Evolutionary conservation across 1,140 invertebrate genomes (phyloP), one percentile per base, ranked within the genome.

Genomic region (Copidosoma floridanum): DNA sequence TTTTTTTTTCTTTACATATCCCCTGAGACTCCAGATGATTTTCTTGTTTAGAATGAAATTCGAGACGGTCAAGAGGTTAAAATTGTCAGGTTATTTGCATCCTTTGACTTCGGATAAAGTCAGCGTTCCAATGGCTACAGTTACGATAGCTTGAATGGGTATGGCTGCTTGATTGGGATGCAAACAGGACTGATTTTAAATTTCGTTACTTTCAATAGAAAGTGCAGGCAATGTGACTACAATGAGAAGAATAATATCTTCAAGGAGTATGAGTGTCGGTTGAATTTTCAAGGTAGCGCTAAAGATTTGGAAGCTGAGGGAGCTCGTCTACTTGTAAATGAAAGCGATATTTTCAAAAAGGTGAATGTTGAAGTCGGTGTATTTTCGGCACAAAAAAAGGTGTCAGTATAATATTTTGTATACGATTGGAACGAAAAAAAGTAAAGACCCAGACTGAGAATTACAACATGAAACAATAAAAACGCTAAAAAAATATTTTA

Each of bases 401-500:
- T n/a, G 32, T 67, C 16, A 56, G n/a, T n/a, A 10, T 18, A 62
- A 62, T 41, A 7, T 21, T 12, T 41, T 66, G n/a, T 63, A 41
- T 18, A 53, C 57, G 44, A 54, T 60, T 14, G 7, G 16, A 2
- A 38, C 47, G 35, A 43, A 41, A 14, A 20, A 52, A 44, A 47
- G 43, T 53, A 20, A 46, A 14, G 54, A 44, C 35, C 41, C 54
- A 46, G 54, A 46, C 18, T 46, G 54, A 26, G 56, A 64, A 54
- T 37, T 64, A 10, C 52, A 41, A 6, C 24, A 38, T 11, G 26
- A 58, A 11, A 51, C 47, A 2, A 64, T 64, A 3, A 59, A 64
- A 35, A 60, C 60, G 38, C 47, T 60, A 23, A 52, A 64, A 23
- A 16, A 46, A 16, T 60, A 57, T 23, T 64, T 65, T 18, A 56